phyloP scores from a whole-genome alignment of 2,113 vertebrate species.

The Phylloscopus whistleri region DNA sequence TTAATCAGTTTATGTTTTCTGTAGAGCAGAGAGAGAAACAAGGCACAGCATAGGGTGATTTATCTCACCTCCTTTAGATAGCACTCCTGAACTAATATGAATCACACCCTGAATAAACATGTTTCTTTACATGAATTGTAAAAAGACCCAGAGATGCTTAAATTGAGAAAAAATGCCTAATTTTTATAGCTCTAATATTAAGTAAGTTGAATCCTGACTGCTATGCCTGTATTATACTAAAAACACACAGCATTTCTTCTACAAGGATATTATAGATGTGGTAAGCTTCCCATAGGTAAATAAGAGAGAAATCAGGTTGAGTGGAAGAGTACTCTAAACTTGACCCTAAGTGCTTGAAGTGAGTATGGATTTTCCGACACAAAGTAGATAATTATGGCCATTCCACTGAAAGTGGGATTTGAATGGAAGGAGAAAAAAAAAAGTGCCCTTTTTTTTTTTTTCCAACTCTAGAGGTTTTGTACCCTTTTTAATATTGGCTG shows the following conservation, averaged over 20 bases:
- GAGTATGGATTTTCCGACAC: background rate
- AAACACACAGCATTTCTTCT: background rate
- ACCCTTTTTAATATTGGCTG: background rate
- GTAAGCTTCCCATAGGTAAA: background rate
- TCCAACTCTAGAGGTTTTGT: background rate
- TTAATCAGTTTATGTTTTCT: background rate
- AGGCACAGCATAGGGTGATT: background rate
- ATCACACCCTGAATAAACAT: background rate
- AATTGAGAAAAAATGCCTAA: background rate
- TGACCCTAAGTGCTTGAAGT: background rate
- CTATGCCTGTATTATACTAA: background rate
- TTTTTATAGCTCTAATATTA: background rate
- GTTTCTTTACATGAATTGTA: background rate
- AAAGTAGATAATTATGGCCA: background rate
- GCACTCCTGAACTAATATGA: background rate
- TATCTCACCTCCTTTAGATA: background rate
- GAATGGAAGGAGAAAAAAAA: background rate
- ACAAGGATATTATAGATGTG: background rate
- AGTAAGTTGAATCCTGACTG: background rate
- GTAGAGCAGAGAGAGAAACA: background rate
- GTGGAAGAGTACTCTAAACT: background rate
- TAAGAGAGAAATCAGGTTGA: background rate
- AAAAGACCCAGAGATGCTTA: background rate
- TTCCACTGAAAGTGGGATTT: background rate
- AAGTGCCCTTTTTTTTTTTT: background rate